These are phyloP conservation scores for Ecliptopera silaceata DNA, from an alignment of 2,888 invertebrate genomes.

Conservation along the genomic window DNA sequence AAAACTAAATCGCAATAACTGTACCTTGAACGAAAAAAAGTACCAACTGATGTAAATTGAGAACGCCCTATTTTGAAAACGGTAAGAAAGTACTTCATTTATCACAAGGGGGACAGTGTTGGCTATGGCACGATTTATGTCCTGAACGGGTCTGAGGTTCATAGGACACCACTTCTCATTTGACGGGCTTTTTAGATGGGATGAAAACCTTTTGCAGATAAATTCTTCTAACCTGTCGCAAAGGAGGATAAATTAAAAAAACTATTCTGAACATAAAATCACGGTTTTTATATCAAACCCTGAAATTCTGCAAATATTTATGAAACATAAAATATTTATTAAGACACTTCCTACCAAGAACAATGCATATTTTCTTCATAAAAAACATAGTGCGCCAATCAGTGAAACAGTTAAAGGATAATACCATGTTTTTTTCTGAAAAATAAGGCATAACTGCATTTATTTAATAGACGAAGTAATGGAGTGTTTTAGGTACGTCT, in stretches of 20 bases:
- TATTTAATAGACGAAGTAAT: conserved; percentile 12
- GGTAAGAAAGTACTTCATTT: conserved; percentile 2
- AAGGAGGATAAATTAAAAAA: neutral
- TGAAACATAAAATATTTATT: no score
- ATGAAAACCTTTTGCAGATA: conserved; percentile 1
- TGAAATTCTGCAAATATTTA: no score
- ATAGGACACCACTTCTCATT: conserved; percentile 17
- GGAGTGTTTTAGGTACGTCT: conserved; percentile 13
- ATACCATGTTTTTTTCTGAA: neutral
- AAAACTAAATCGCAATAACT: no score
- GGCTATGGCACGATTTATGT: conserved; percentile 22
- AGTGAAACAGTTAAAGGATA: neutral
- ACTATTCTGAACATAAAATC: neutral
- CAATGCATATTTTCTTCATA: neutral
- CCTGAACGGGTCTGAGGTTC: conserved; percentile 20
- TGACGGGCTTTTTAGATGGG: neutral
- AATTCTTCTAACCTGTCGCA: neutral
- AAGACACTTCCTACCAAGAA: neutral
- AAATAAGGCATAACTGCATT: conserved; percentile 4
- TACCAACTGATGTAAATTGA: no score
- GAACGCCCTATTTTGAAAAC: no score
- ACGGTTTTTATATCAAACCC: no score
- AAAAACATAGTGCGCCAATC: neutral
- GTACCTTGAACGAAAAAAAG: no score
- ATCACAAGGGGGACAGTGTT: conserved; percentile 19